phyloP scores from a whole-genome alignment of 2,113 vertebrate species.

The Montifringilla adamsi region DNA sequence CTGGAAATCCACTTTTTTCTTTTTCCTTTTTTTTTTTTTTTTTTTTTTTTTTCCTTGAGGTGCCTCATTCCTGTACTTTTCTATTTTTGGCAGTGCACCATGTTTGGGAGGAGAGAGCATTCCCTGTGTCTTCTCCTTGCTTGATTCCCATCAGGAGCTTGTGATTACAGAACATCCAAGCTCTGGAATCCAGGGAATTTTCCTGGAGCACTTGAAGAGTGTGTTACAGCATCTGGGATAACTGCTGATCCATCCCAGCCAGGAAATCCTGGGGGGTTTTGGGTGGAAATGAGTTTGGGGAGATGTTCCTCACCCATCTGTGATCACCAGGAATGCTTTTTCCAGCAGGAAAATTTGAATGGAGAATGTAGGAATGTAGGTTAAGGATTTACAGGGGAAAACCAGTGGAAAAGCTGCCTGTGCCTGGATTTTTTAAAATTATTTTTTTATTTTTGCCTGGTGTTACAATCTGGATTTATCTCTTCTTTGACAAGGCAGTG shows the following conservation, averaged over 20 bases:
- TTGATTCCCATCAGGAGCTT: neutral
- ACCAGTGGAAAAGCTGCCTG: neutral
- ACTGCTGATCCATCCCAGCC: neutral
- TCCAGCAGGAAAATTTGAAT: neutral
- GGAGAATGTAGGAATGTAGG: neutral
- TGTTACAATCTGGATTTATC: neutral
- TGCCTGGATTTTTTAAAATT: neutral
- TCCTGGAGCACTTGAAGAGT: neutral
- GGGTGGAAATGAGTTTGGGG: neutral
- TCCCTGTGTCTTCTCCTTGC: neutral
- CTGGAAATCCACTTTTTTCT: neutral
- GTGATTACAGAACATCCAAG: neutral
- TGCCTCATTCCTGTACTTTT: neutral
- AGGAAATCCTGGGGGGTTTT: neutral
- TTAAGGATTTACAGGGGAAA: neutral
- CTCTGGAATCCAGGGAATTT: neutral
- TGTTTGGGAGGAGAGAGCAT: neutral
- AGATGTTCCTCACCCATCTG: neutral
- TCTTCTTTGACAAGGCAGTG: neutral
- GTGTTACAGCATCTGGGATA: neutral
- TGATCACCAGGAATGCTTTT: neutral
- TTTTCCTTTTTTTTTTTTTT: no score
- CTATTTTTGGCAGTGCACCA: neutral
- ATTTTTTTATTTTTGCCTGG: neutral
- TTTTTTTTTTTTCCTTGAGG: neutral